phyloP scores from a whole-genome alignment of 2,888 invertebrate species.

The Seira sanloemensis region DNA sequence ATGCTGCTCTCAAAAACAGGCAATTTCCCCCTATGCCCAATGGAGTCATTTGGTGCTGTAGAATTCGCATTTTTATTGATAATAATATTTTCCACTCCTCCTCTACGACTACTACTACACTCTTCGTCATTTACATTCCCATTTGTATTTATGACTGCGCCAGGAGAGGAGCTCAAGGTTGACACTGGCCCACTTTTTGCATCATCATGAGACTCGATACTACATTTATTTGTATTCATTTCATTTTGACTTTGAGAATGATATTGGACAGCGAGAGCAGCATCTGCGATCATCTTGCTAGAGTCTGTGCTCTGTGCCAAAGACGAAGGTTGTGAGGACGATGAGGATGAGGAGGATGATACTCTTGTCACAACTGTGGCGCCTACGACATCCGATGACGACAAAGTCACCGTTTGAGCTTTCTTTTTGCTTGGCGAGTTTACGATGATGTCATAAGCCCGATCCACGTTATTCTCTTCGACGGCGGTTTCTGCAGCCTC shows the following conservation, averaged over 20 bases:
- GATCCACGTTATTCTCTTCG: constrained; percentile 64
- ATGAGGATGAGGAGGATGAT: not conserved
- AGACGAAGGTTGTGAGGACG: constrained; percentile 7
- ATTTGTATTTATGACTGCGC: constrained; percentile 56
- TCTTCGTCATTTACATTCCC: constrained; percentile 30
- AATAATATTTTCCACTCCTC: constrained; percentile 28
- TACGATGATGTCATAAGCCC: constrained; percentile 68
- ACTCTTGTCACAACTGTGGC: constrained; percentile 24
- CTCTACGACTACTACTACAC: not conserved
- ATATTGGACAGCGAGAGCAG: constrained; percentile 48
- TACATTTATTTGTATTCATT: constrained; percentile 51
- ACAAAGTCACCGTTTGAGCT: constrained; percentile 15
- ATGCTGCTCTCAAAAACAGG: constrained; percentile 61
- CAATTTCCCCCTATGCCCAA: constrained; percentile 37
- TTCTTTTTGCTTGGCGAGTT: constrained; percentile 63
- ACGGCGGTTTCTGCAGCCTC: constrained; percentile 68
- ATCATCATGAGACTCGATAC: constrained; percentile 31
- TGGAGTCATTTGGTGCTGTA: not conserved
- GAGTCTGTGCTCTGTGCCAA: constrained; percentile 30
- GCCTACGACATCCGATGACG: constrained; percentile 56
- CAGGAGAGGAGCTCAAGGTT: constrained; percentile 64
- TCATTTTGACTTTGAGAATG: constrained; percentile 56
- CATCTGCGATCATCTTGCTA: constrained; percentile 1
- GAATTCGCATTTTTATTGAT: constrained; percentile 24
- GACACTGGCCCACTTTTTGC: constrained; percentile 72